phyloP scores from a whole-genome alignment of 23 tunicate genomes.

The Styela clava region DNA sequence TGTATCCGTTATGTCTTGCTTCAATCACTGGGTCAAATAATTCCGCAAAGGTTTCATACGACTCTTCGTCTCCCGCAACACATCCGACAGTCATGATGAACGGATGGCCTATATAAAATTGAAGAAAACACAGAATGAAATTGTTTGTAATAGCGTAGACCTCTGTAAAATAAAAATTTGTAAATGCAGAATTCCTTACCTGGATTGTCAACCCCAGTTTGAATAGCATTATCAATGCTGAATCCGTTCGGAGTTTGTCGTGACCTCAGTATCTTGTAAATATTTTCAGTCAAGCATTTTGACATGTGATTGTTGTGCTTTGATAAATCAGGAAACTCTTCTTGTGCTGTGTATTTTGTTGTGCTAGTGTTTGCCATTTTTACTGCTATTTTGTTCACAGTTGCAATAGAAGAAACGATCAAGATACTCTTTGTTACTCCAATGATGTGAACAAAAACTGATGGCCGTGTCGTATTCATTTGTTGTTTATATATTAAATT shows the following conservation, averaged over 20 bases:
- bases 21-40: constrained; percentile 93
- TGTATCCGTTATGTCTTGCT: constrained; percentile 91
- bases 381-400: not conserved
- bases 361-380: not conserved
- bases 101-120: constrained; percentile 74
- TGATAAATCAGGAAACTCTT: constrained; percentile 82
- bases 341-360: constrained; percentile 62
- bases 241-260: constrained; percentile 76
- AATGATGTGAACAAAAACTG: too few relatives aligned
- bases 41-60: constrained; percentile 82
- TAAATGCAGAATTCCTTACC: too few relatives aligned
- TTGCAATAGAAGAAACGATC: too few relatives aligned
- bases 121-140: too few relatives aligned
- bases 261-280: constrained; percentile 38
- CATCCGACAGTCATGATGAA: constrained; percentile 99
- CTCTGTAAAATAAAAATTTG: too few relatives aligned
- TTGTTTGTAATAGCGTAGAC: too few relatives aligned
- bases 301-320: constrained; percentile 86
- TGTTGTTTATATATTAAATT: too few relatives aligned
- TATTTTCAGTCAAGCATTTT: constrained; percentile 52
- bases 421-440: too few relatives aligned
- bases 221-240: constrained; percentile 44
- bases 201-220: constrained; percentile 41
- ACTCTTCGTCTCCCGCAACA: constrained; percentile 97
- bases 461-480: too few relatives aligned